phyloP scores from a whole-genome alignment of 2,797 vertebrate species.

The Furcifer pardalis region DNA sequence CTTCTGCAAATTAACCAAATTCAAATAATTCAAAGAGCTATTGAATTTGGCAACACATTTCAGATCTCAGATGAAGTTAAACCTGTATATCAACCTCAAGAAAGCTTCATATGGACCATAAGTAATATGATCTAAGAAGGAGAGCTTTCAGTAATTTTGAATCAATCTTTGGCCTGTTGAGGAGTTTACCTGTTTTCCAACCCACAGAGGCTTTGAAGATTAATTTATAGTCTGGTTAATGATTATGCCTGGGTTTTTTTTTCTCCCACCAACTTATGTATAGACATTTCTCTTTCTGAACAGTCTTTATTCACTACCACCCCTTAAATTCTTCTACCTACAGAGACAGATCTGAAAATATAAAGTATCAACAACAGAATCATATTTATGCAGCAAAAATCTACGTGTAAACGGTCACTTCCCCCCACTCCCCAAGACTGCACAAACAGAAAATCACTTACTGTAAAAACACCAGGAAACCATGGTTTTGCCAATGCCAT shows the following conservation, averaged over 20 bases:
- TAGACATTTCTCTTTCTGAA: not conserved
- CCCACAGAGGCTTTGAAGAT: conserved; percentile 27
- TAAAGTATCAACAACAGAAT: not conserved
- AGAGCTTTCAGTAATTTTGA: conserved; percentile 15
- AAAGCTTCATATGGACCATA: not conserved
- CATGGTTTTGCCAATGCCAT: conserved; percentile 20
- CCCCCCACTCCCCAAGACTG: not conserved
- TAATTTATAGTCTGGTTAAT: conserved; percentile 6
- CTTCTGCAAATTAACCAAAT: not conserved
- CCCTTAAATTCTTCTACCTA: not conserved
- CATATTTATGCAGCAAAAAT: not conserved
- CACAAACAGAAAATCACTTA: conserved; percentile 4
- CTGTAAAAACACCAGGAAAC: not conserved
- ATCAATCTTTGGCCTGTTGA: conserved; percentile 2
- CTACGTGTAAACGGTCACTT: too few relatives aligned
- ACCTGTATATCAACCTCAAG: not conserved
- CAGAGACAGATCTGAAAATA: not conserved
- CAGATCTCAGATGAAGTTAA: conserved; percentile 22
- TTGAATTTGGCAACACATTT: conserved; percentile 27
- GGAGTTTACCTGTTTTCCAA: conserved; percentile 9
- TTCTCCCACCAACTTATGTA: conserved; percentile 26
- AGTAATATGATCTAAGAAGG: not conserved
- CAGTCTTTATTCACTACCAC: not conserved
- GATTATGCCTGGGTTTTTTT: conserved; percentile 24
- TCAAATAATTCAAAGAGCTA: not conserved